Evolutionary conservation across 2,113 vertebrate species (phyloP), one percentile per base, ranked within the genome.

Genomic region (Saguinus midas): DNA sequence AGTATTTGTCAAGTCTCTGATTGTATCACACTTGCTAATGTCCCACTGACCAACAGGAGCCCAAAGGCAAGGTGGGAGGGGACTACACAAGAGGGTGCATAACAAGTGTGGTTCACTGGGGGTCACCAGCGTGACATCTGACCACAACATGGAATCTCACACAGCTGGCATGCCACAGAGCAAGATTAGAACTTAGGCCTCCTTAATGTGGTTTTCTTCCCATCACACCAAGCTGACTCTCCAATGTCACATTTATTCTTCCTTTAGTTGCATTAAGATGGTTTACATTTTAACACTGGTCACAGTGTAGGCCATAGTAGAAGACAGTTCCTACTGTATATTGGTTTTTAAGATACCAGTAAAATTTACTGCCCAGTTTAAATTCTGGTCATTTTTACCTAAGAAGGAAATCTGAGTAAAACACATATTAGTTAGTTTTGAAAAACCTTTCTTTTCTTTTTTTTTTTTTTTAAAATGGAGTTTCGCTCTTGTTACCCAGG

Each of bases 361-460:
- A 61, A 61, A 73, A 57, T 68, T 76, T 73, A 90, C 4, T 23
- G 11, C 32, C 70, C 14, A 55, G 37, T 90, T 95, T 95, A 88
- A 75, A 81, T 57, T 68, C 32, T n/a, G 40, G 18, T 76, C 80
- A 64, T 75, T 90, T 90, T 95, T 78, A 86, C 78, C 70, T 64
- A 95, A 90, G 80, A 91, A 94, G 93, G 20, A 84, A 55, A 57
- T 87, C 23, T 66, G 7, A 87, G 55, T 12, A 32, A 90, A 95
- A 81, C 1, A 43, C 10, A 23, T 16, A 18, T 89, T 83, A 64
- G 21, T 35, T 55, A 52, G 18, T 81, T 93, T 95, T 85, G 50
- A 94, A 25, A 84, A 23, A 13, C 6, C 61, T 90, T 95, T 11
- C 68, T 80, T 90, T 68, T 52, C 66, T 43, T 43, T 43, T 40